These are phyloP conservation scores for Danio choprae DNA, from an alignment of 2,797 vertebrate genomes.

Conservation along the genomic window DNA sequence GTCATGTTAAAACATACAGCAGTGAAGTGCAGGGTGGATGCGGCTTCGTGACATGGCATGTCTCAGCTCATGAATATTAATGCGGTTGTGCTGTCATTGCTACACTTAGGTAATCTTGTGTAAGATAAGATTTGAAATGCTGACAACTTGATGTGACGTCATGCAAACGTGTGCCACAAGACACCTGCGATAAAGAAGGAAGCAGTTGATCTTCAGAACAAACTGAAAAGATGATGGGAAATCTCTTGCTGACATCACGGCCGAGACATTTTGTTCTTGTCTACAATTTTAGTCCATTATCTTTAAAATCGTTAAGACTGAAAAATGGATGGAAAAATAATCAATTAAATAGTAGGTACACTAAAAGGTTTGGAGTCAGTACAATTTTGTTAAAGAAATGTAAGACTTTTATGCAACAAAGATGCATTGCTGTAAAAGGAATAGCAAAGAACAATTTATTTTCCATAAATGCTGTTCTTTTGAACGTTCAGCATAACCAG, in stretches of 20 bases:
- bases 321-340: neutral
- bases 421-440: neutral
- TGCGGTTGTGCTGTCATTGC: neutral
- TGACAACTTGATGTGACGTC: neutral
- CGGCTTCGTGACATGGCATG: neutral
- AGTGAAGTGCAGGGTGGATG: neutral
- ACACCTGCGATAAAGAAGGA: neutral
- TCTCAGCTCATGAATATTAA: constrained; percentile 22
- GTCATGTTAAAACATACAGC: neutral
- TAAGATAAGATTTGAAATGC: neutral
- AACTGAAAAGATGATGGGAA: neutral
- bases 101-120: neutral
- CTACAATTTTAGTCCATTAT: neutral
- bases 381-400: neutral
- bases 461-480: no score
- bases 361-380: neutral
- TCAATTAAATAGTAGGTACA: neutral
- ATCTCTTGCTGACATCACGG: neutral
- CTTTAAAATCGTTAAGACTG: neutral
- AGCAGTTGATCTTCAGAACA: neutral
- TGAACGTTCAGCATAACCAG: no score
- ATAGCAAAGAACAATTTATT: neutral
- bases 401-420: neutral
- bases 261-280: neutral
- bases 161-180: neutral